Base-by-base conservation (phyloP, 2,888 invertebrate genomes). In the Amblyteles armatorius region DNA sequence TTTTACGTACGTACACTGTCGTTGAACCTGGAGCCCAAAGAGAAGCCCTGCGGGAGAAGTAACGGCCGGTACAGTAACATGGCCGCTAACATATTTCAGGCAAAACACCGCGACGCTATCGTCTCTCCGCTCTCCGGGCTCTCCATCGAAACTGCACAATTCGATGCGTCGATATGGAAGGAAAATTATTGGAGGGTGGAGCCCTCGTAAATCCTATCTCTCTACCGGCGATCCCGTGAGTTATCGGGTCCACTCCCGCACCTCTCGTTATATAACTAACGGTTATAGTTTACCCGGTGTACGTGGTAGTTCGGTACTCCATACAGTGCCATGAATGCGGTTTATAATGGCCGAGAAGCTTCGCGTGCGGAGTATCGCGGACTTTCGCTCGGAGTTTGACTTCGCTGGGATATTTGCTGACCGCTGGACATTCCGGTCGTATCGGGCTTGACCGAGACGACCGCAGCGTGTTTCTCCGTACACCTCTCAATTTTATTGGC, bases 71-170 rank as follows among this genome's bases (percentile, higher is more conserved):
- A 68, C 40, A 65, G 26, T 48, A 80, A 73, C 57, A 52, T 48
- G 48, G 77, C 40, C 67, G 65, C 69, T 26, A 72, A 76, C 83
- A 83, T 71, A 83, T 83, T 83, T 83, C 72, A 76, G 72, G 63
- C 72, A n/a, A 40, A 48, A 52, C 52, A 79, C 13, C 44, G 72
- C 69, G 60, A 76, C 69, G 71, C 36, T 80, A 76, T 79, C 55
- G 71, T 76, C 55, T 73, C 44, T 13, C 13, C 44, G 4, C 16
- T 48, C 13, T 48, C 13, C 2, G 44, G 13, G 3, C 16, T 48
- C 48, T 48, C 44, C 52, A 55, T 73, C 40, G 73, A 80, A 84
- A 72, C 80, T 63, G 72, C 72, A 69, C 44, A 81, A 84, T 73
- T 84, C 78, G 73, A 48, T 69, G 50, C 40, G 50, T 78, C 73